phyloP scores from a whole-genome alignment of 1,140 invertebrate species.

The Leptinotarsa lineolata region DNA sequence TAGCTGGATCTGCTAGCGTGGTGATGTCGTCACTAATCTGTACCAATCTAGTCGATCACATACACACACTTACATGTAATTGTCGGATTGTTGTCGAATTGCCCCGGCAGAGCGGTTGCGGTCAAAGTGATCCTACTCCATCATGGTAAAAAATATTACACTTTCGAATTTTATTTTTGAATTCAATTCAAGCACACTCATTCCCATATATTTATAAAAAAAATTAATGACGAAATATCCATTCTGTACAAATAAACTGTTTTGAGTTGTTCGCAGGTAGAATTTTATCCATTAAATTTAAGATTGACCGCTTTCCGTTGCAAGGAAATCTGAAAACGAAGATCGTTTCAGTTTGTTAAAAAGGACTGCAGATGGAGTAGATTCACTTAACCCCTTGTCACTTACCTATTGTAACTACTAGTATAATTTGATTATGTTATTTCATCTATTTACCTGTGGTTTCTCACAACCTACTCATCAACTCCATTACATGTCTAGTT shows the following conservation, averaged over 20 bases:
- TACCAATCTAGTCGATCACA: conserved; percentile 20
- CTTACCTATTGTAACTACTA: conserved; percentile 24
- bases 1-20: conserved; percentile 14
- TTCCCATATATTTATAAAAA: too few relatives aligned
- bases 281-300: too few relatives aligned
- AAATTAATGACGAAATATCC: too few relatives aligned
- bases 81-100: conserved; percentile 16
- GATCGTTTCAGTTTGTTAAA: not conserved
- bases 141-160: not conserved
- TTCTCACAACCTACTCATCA: conserved; percentile 50
- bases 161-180: not conserved
- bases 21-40: not conserved
- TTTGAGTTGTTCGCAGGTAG: too few relatives aligned
- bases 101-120: conserved; percentile 17
- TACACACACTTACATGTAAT: conserved; percentile 4
- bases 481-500: conserved; percentile 45
- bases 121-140: conserved; percentile 13
- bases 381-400: not conserved
- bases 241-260: too few relatives aligned
- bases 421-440: conserved; percentile 28
- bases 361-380: conserved; percentile 11
- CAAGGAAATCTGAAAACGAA: too few relatives aligned
- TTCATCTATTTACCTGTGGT: conserved; percentile 44
- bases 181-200: not conserved
- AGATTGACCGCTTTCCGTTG: too few relatives aligned